phyloP scores from a whole-genome alignment of 1,140 invertebrate genomes.

The Aphaenogaster rudis region DNA sequence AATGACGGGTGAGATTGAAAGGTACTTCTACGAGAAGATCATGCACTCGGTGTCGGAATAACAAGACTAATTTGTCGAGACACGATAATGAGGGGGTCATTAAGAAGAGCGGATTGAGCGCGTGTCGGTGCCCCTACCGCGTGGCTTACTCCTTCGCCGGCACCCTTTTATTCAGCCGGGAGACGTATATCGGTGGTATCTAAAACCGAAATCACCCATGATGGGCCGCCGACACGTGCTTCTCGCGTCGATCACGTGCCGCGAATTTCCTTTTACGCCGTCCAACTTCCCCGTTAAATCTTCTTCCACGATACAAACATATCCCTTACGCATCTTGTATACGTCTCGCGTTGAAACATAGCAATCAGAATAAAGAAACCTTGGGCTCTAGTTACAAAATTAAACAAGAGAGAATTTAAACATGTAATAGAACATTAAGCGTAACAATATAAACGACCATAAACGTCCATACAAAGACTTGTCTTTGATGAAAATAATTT shows the following conservation, averaged over 20 bases:
- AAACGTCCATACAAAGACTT: neutral
- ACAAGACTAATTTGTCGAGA: conserved; percentile 80
- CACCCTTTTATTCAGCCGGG: conserved; percentile 53
- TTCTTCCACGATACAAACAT: conserved; percentile 27
- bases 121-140: conserved; percentile 68
- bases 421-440: neutral
- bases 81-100: conserved; percentile 83
- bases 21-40: conserved; percentile 24
- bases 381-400: conserved; percentile 10
- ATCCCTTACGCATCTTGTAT: too few relatives aligned
- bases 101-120: conserved; percentile 71
- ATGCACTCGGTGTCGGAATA: conserved; percentile 35
- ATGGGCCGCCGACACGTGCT: conserved; percentile 75
- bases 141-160: conserved; percentile 58
- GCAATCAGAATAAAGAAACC: neutral
- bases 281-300: conserved; percentile 35
- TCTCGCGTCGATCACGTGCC: conserved; percentile 68
- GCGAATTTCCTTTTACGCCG: conserved; percentile 46
- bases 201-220: conserved; percentile 68
- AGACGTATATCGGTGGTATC: conserved; percentile 57
- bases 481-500: neutral
- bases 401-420: neutral
- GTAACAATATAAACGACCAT: neutral
- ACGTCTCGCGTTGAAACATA: conserved; percentile 13
- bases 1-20: conserved; percentile 40